Evolutionary conservation across 2,888 invertebrate genomes (phyloP), one percentile per base, ranked within the genome.

Genomic region (Meteorus colon): DNA sequence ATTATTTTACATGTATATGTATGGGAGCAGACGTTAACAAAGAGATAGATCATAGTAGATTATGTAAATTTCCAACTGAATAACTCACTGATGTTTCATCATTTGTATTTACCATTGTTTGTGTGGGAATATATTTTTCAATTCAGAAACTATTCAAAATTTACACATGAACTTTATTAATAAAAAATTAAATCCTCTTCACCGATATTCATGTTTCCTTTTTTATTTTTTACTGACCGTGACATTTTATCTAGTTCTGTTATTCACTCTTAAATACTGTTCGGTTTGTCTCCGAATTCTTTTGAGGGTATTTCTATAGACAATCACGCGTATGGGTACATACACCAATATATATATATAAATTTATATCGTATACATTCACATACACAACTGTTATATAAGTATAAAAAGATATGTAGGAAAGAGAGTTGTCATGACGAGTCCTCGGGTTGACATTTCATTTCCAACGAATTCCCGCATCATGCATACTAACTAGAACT

Each of bases 401-500:
- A 66, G 19, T 55, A 55, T 55, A 66, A 55, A 65, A 55, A 37
- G 63, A 34, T 24, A 59, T 41, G 19, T 3, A 37, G 37, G 69
- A 84, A 84, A 86, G 84, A 85, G 82, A 84, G 84, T 84, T 83
- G 82, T 85, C 86, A 88, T 88, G 88, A 88, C 88, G 88, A 87
- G 88, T 86, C 88, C 55, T 87, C 86, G 87, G 86, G 88, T 87
- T 88, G 88, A 88, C 88, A 86, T 88, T 88, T 88, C 88, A 88
- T 88, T 88, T 88, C 88, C 87, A 84, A 85, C 84, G 85, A 87
- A 88, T 85, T 88, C 88, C 87, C 88, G 88, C 83, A 88, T 88
- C 87, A 88, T 88, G 88, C 88, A 88, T 88, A 88, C 88, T 88
- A 88, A 88, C 88, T 88, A 88, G 88, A 83, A 83, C 83, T 82